Evolutionary conservation across 1,140 invertebrate genomes (phyloP), one percentile per base, ranked within the genome.

Genomic region (Aricia agestis): DNA sequence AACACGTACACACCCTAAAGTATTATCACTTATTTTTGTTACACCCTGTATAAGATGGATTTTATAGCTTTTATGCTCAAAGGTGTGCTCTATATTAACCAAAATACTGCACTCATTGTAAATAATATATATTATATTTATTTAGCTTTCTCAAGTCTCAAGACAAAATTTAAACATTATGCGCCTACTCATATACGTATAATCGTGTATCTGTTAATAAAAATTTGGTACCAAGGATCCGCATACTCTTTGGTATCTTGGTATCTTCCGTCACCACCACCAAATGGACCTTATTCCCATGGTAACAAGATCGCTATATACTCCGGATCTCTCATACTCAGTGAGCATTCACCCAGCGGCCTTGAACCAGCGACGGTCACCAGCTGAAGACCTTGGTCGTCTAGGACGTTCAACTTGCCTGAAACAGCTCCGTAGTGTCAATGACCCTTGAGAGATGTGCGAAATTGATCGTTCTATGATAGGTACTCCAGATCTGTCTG

Each of bases 321-420:
- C 17, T 17, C 58, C n/a, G n/a, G 15, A 57, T 15, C 13, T 18
- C 58, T n/a, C n/a, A 59, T 25, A 6, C 59, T 18, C 18, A 70
- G 85, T 89, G 88, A 52, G 82, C 86, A 87, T 89, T 90, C 88
- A 89, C 88, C 86, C 78, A 84, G 80, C 86, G 84, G 80, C 87
- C 87, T 90, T 90, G 86, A 90, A 90, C 87, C 81, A 79, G 31
- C 74, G 75, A 74, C 83, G 79, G 86, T 85, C 81, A 78, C 81
- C 82, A 85, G 84, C 86, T 87, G 88, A 71, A 77, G 80, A 80
- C 85, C 86, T 89, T 89, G 85, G 84, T 68, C 66, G 82, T 81
- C 79, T 87, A 85, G 87, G 84, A 81, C 85, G 68, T 87, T 89
- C 84, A 86, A 88, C 87, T 75, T 81, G 76, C 66, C 77, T 84